Evolutionary conservation across 2,113 vertebrate genomes (phyloP), one percentile per base, ranked within the genome.

Genomic region (Lycaon pictus): DNA sequence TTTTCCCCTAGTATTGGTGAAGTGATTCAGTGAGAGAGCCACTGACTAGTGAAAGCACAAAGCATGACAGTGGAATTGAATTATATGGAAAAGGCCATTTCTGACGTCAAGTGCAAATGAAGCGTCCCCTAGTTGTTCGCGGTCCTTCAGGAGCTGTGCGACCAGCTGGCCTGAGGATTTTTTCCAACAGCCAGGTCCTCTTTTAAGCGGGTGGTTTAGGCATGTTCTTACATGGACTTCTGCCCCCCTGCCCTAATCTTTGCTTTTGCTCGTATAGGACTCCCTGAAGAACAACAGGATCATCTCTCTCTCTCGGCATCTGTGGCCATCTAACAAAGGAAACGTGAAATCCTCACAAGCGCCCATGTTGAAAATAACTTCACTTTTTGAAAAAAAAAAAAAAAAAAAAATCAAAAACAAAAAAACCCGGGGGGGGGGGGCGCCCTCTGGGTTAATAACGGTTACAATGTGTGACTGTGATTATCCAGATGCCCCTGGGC

Each of bases 51-150:
- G 89, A 97, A 95, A 0, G 13, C 96, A 96, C 90, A 95, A 96
- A 97, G 96, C 95, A 85, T 95, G 93, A 80, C 48, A 27, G 96
- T 92, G 93, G 88, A 97, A 98, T 87, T 93, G 98, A 97, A 98
- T 97, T 97, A 93, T 93, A 93, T 56, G 86, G 88, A 83, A 96
- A 97, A 96, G 98, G 96, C 96, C 98, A 97, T 97, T 97, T 97
- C 97, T 94, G 32, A 96, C 0, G 0, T 83, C 8, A 4, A 97
- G 97, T 83, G 95, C 98, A 97, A 98, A 97, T 0, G 97, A 97
- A 97, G 96, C 92, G 7, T 0, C 88, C 93, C 98, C 93, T 95
- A 27, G 93, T 90, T 76, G 60, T 93, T 85, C 62, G 7, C 74
- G 0, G 60, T 62, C 72, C 22, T 35, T 82, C 93, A 97, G 96